These are phyloP conservation scores for Symphodus melops DNA, from an alignment of 2,113 vertebrate species.

Conservation along the genomic window DNA sequence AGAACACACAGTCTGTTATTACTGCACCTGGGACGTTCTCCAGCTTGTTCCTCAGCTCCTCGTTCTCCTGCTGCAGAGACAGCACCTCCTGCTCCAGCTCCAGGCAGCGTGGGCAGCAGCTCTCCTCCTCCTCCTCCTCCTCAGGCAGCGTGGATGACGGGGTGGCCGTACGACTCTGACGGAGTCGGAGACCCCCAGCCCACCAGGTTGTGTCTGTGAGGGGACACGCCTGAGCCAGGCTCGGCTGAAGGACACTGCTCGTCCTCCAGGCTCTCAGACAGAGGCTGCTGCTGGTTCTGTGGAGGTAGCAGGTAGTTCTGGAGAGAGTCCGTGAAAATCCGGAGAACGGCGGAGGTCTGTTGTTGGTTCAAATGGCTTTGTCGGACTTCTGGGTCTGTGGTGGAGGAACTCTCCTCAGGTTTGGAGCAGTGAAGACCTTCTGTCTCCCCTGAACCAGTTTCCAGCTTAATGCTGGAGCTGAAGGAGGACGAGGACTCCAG, in stretches of 20 bases:
- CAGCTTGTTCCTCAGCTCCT: conserved; percentile 94
- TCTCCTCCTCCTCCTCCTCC: conserved; percentile 92
- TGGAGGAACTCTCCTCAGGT: conserved; percentile 84
- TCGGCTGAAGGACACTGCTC: conserved; percentile 87
- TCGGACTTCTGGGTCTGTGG: conserved; percentile 87
- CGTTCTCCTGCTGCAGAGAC: conserved; percentile 97
- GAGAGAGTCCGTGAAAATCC: conserved; percentile 97
- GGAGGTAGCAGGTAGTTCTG: conserved; percentile 95
- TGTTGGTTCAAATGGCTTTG: conserved; percentile 92
- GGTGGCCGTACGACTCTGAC: conserved; percentile 96
- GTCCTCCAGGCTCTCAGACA: conserved; percentile 80
- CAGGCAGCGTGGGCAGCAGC: conserved; percentile 94
- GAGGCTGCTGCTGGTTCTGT: conserved; percentile 58
- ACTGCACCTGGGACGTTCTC: conserved; percentile 93
- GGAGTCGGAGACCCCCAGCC: conserved; percentile 96
- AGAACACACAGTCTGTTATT: not conserved
- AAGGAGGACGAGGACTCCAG: conserved; percentile 90
- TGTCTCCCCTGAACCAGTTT: conserved; percentile 81
- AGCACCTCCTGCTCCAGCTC: conserved; percentile 98
- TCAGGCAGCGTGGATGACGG: conserved; percentile 96
- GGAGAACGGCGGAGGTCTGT: conserved; percentile 94
- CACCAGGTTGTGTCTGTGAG: conserved; percentile 89
- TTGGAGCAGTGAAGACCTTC: conserved; percentile 78
- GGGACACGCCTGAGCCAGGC: conserved; percentile 86
- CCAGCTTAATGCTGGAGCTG: conserved; percentile 92